phyloP scores from a whole-genome alignment of 1,140 invertebrate species.

The Calliphora vicina region DNA sequence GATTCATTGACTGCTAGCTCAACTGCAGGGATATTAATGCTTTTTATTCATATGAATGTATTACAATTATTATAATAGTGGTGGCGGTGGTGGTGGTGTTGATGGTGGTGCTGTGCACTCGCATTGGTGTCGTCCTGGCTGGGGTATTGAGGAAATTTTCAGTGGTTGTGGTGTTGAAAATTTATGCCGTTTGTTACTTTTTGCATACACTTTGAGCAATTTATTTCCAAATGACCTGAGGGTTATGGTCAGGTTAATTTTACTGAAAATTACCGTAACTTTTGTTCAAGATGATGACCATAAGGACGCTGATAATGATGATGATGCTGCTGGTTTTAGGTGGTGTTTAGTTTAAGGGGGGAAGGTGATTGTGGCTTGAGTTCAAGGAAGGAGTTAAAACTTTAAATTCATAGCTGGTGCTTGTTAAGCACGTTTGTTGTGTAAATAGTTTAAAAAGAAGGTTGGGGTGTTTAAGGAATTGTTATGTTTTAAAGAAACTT shows the following conservation, averaged over 20 bases:
- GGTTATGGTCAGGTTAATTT: constrained; percentile 32
- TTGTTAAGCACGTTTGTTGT: not conserved
- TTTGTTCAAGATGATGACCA: not conserved
- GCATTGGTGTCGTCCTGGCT: too few relatives aligned
- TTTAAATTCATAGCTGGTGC: not conserved
- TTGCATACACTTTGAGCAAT: constrained; percentile 28
- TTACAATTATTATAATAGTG: too few relatives aligned
- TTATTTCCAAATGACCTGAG: constrained; percentile 29
- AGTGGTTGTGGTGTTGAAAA: constrained; percentile 30
- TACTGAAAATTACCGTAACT: constrained; percentile 28
- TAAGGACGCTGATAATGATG: not conserved
- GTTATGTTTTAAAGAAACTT: not conserved
- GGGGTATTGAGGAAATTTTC: not conserved
- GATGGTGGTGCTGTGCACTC: too few relatives aligned
- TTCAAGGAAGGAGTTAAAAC: not conserved
- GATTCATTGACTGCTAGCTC: too few relatives aligned
- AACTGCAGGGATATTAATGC: too few relatives aligned
- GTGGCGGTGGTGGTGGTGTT: too few relatives aligned
- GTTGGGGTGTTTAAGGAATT: not conserved
- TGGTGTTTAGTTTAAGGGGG: not conserved
- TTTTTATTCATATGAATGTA: too few relatives aligned
- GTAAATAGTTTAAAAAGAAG: not conserved
- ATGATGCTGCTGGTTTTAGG: not conserved
- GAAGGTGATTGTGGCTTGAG: not conserved
- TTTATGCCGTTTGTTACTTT: constrained; percentile 19